Conservation (phyloP, 1,140 invertebrate species). For the Magallana angulata region DNA sequence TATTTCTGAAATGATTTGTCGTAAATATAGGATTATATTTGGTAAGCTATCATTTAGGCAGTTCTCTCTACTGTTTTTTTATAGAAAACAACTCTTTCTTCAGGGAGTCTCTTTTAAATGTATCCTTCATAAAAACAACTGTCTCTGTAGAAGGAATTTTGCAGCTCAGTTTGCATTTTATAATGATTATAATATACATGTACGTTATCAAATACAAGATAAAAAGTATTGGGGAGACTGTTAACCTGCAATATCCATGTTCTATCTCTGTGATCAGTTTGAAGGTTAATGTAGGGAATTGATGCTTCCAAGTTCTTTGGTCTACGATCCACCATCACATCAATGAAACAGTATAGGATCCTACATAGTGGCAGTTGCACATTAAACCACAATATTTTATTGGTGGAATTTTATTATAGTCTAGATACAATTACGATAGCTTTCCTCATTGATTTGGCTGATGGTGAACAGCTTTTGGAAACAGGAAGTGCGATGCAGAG, state of each 20-base stretch:
- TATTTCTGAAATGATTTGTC: too few relatives aligned
- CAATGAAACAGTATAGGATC: background rate
- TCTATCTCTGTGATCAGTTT: background rate
- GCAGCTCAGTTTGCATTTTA: too few relatives aligned
- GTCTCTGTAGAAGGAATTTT: too few relatives aligned
- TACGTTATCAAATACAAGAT: background rate
- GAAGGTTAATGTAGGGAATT: background rate
- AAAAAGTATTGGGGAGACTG: background rate
- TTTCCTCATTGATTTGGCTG: background rate
- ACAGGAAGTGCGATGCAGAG: background rate
- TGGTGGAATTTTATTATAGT: constrained; percentile 16
- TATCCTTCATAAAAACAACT: too few relatives aligned
- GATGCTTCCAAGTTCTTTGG: background rate
- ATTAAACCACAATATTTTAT: background rate
- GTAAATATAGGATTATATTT: too few relatives aligned
- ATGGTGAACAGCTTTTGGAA: background rate
- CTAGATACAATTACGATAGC: background rate
- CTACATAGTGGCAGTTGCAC: background rate
- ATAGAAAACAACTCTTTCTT: too few relatives aligned
- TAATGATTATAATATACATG: too few relatives aligned
- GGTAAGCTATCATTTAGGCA: too few relatives aligned
- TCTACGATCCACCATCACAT: background rate
- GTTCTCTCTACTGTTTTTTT: too few relatives aligned
- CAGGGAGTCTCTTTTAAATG: too few relatives aligned
- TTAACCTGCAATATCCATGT: background rate